Evolutionary conservation across 2,797 vertebrate genomes (phyloP), one percentile per base, ranked within the genome.

Genomic region (Helicolenus hilgendorfi): DNA sequence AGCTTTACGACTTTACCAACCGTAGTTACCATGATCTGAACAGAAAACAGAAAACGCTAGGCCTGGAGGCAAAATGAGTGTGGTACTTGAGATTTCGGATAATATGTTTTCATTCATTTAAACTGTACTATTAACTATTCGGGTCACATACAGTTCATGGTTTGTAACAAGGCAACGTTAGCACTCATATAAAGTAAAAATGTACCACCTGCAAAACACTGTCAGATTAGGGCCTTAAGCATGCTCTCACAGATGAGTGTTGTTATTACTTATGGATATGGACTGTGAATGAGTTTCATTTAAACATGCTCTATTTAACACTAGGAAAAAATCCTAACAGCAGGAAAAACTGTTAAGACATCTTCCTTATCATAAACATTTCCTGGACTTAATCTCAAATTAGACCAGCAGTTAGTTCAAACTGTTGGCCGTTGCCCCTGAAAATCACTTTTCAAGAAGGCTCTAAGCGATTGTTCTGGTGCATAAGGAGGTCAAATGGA

Each of bases 401-500:
- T 69, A 82, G 74, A 86, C 58, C 33, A 89, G 78, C 83, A 78
- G 70, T 78, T 62, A 84, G 84, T 73, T 91, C 63, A 94, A 94
- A 87, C 81, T 83, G 79, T 15, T 88, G 92, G 90, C 79, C 83
- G 81, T 14, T 89, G 89, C 77, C 83, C 89, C 81, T 74, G 72
- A 89, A 92, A 92, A 85, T 77, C 75, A 72, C 65, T 81, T 85
- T 82, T 89, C 56, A 85, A 76, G 35, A 91, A 67, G 62, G 75
- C 90, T 92, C 83, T 89, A 90, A 90, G 67, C 24, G 71, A 93
- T 91, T 91, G 90, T 91, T 93, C 60, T 89, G 83, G 87, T 94
- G 93, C 89, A 92, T 67, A 80, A 87, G 55, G 85, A 93, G 96
- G 95, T 96, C 95, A 95, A 94, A 92, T 24, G 58, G 83, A 94